These are phyloP conservation scores for Odontocerum albicorne DNA, from an alignment of 2,888 invertebrate species.

Conservation along the genomic window DNA sequence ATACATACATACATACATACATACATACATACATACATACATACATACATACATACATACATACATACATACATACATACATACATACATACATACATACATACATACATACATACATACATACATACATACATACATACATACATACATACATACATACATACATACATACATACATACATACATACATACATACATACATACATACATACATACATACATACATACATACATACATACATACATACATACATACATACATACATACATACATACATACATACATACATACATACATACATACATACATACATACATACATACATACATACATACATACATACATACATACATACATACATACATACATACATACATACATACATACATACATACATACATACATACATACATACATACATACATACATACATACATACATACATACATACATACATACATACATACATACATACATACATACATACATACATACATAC, in stretches of 20 bases:
- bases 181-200: not conserved
- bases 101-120: not conserved
- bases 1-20: not conserved
- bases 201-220: not conserved
- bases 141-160: not conserved
- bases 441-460: not conserved
- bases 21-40: not conserved
- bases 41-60: slow-evolving; percentile 1
- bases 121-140: not conserved
- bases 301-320: not conserved
- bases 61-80: not conserved
- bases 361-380: not conserved
- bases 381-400: not conserved
- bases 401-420: not conserved
- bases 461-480: not conserved
- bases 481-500: not conserved
- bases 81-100: not conserved
- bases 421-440: not conserved
- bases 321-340: not conserved
- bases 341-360: not conserved
- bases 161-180: not conserved
- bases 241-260: not conserved
- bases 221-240: not conserved
- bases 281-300: not conserved
- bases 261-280: not conserved